A percentile compares a stretch with the other conserved stretches of the same genome.
Evolutionary conservation across 2,113 vertebrate species (phyloP).

Genomic region (Syngnathus floridae): DNA sequence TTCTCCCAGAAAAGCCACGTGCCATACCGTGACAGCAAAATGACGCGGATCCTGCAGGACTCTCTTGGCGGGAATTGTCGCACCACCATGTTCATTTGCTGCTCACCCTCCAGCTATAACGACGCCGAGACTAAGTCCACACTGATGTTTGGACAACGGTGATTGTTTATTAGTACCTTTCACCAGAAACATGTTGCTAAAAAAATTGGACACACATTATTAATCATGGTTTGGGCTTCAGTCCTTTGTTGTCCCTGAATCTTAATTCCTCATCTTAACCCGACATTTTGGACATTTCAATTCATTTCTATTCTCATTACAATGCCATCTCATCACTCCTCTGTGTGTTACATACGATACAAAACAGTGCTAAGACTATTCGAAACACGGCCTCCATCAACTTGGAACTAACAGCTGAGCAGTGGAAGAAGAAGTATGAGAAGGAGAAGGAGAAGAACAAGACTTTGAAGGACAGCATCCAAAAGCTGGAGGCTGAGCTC

Average conservation of each 20-base stretch:
- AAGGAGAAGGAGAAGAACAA: conserved; percentile 94
- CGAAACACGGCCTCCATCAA: conserved; percentile 87
- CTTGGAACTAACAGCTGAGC: conserved; percentile 88
- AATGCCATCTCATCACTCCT: not conserved
- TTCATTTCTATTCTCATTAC: not conserved
- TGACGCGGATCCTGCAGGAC: conserved; percentile 90
- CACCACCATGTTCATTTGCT: conserved; percentile 92
- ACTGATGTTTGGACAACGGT: conserved; percentile 90
- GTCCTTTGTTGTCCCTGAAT: too few species aligned
- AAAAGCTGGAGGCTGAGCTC: conserved; percentile 78
- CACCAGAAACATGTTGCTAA: not conserved
- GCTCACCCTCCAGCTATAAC: conserved; percentile 85
- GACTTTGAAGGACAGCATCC: conserved; percentile 76
- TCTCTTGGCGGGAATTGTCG: conserved; percentile 87
- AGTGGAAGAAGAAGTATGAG: conserved; percentile 93
- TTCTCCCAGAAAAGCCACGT: conserved; percentile 78
- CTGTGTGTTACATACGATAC: not conserved
- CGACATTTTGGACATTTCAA: not conserved
- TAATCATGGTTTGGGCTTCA: too few species aligned
- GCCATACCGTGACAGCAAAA: conserved; percentile 87
- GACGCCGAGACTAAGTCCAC: conserved; percentile 86
- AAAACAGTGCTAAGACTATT: conserved; percentile 84
- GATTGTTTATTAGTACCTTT: not conserved
- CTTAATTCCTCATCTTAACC: too few species aligned
- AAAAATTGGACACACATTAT: not conserved